Base-by-base conservation (phyloP, 2,797 vertebrate genomes). In the Platalea minor region DNA sequence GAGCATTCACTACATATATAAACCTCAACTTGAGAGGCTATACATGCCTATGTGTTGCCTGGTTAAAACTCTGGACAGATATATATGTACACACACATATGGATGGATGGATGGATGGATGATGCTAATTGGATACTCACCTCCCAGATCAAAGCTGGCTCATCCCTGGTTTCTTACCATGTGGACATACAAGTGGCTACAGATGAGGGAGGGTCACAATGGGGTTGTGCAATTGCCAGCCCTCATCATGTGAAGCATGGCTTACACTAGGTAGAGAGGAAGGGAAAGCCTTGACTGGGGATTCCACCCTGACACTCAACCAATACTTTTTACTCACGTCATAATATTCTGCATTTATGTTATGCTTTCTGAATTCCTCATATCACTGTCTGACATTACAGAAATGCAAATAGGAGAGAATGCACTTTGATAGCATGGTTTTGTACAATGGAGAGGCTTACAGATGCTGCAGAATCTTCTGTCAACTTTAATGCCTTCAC, bases 81-180 rank as follows among this genome's bases (percentile, higher is more conserved):
- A 10, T 6, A 21, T 5, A 51, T 0, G 7, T 2, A 12, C 4
- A 17, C 16, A 41, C 0, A 13, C 2, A 26, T 11, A 19, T 15
- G 35, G n/a, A 25, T 9, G 15, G 33, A 41, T 11, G 15, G 33
- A 41, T 11, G 19, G 28, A 4, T 6, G 17, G n/a, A 4, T 41
- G 29, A 26, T 48, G 39, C 20, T 67, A 15, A 13, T 0, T 45
- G 70, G 48, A 20, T 17, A 6, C 57, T 33, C 10, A 4, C 5
- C 57, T 74, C 48, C 20, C 46, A 28, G 6, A 24, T 20, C 15
- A 53, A 45, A 86, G 39, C 69, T 57, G 74, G 29, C 39, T 81
- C 18, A 8, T 20, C 14, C 33, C 5, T 45, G 17, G 7, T 45
- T 76, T n/a, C 73, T 31, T 4, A 14, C 9, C 41, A 3, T 11